These are phyloP conservation scores for Carcina quercana DNA, from an alignment of 2,888 invertebrate species.

Conservation along the genomic window DNA sequence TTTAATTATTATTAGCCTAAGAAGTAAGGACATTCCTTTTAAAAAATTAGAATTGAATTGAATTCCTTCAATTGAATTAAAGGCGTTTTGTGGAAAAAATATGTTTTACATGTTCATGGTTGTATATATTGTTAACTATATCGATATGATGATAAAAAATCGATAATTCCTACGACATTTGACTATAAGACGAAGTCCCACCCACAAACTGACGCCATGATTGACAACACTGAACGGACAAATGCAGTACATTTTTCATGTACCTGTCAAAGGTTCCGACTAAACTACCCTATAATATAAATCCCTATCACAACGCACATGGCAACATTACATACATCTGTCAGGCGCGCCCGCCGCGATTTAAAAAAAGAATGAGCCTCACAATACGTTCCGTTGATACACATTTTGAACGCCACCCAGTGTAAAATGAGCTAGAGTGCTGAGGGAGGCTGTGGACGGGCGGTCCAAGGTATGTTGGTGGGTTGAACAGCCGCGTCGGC, in stretches of 20 bases:
- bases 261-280: slow-evolving; percentile 14
- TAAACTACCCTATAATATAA: slow-evolving; percentile 21
- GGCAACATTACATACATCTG: slow-evolving; percentile 67
- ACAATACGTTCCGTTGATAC: slow-evolving; percentile 52
- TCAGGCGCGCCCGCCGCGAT: slow-evolving; percentile 56
- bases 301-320: slow-evolving; percentile 49
- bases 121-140: too few species aligned
- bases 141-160: too few species aligned
- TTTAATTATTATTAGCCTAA: too few species aligned
- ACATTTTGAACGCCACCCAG: slow-evolving; percentile 36
- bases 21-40: too few species aligned
- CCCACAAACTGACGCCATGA: too few species aligned
- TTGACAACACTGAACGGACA: slow-evolving; percentile 9
- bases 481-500: slow-evolving; percentile 33
- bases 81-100: too few species aligned
- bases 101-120: too few species aligned
- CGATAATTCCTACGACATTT: neutral
- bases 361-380: slow-evolving; percentile 56
- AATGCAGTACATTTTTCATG: slow-evolving; percentile 10
- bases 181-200: too few species aligned
- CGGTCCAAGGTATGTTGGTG: slow-evolving; percentile 21
- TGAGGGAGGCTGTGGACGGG: slow-evolving; percentile 1
- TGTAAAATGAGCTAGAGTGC: slow-evolving; percentile 14
- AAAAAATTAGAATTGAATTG: too few species aligned
- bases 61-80: too few species aligned